These are phyloP conservation scores for Tenthredo mesomela DNA, from an alignment of 2,888 invertebrate genomes.

Conservation along the genomic window DNA sequence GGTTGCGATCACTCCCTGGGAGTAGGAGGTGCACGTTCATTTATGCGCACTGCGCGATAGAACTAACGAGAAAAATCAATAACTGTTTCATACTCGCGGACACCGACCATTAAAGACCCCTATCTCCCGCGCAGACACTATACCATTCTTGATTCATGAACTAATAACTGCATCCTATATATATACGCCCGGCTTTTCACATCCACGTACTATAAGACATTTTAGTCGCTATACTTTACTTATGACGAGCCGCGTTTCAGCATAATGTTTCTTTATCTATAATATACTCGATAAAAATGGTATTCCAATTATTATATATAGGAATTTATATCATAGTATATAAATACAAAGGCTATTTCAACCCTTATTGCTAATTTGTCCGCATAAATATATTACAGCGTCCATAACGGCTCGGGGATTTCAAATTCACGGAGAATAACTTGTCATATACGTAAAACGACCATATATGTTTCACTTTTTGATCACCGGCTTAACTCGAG, in stretches of 20 bases:
- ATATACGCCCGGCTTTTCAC: background rate
- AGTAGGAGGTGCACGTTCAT: constrained; percentile 40
- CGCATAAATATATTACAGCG: background rate
- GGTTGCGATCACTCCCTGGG: constrained; percentile 51
- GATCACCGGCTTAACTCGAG: background rate
- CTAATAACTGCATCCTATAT: background rate
- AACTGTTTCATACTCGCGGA: constrained; percentile 27
- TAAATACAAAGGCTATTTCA: background rate
- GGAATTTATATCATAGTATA: background rate
- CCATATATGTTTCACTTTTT: background rate
- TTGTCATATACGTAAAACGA: background rate
- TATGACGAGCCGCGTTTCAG: no score
- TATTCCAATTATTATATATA: background rate
- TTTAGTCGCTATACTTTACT: no score
- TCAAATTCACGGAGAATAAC: background rate
- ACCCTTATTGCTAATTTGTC: background rate
- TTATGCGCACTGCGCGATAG: constrained; percentile 37
- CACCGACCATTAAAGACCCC: constrained; percentile 3
- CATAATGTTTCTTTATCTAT: background rate
- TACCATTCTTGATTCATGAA: constrained; percentile 6
- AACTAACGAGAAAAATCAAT: constrained; percentile 49
- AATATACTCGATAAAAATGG: background rate
- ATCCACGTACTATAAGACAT: background rate
- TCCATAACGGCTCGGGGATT: no score
- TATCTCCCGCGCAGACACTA: background rate